These are phyloP conservation scores for Parauchenoglanis ngamensis DNA, from an alignment of 2,797 vertebrate species.

Conservation along the genomic window DNA sequence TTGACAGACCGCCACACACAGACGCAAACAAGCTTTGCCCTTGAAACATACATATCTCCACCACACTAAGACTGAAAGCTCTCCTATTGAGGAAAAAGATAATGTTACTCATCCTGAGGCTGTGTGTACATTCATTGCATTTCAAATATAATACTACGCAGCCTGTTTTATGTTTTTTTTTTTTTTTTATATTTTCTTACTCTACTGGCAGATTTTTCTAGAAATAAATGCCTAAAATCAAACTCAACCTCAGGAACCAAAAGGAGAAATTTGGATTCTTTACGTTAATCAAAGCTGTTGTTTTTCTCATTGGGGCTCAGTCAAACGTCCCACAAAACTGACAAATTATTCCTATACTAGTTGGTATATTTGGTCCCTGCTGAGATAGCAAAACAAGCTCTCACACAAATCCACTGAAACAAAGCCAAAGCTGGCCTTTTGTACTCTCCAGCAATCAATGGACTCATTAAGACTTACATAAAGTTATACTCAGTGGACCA, in stretches of 20 bases:
- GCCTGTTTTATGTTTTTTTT: neutral
- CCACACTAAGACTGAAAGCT: neutral
- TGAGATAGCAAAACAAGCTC: neutral
- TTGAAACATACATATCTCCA: conserved; percentile 1
- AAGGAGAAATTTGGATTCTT: neutral
- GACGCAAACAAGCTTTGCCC: neutral
- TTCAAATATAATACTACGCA: neutral
- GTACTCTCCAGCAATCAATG: conserved; percentile 17
- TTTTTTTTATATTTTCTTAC: neutral
- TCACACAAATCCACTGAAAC: neutral
- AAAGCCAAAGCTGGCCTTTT: conserved; percentile 10
- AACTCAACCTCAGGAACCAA: neutral
- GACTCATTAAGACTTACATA: conserved; percentile 28
- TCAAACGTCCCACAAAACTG: neutral
- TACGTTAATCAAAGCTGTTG: neutral
- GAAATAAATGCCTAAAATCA: neutral
- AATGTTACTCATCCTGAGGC: neutral
- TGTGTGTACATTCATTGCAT: neutral
- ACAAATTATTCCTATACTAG: neutral
- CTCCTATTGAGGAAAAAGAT: neutral
- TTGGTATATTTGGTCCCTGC: neutral
- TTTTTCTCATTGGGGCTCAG: neutral
- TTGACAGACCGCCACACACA: neutral
- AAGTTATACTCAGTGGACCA: conserved; percentile 7
- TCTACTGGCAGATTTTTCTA: neutral